Base-by-base conservation (phyloP, 2,113 vertebrate species). In the Cheirogaleus medius region DNA sequence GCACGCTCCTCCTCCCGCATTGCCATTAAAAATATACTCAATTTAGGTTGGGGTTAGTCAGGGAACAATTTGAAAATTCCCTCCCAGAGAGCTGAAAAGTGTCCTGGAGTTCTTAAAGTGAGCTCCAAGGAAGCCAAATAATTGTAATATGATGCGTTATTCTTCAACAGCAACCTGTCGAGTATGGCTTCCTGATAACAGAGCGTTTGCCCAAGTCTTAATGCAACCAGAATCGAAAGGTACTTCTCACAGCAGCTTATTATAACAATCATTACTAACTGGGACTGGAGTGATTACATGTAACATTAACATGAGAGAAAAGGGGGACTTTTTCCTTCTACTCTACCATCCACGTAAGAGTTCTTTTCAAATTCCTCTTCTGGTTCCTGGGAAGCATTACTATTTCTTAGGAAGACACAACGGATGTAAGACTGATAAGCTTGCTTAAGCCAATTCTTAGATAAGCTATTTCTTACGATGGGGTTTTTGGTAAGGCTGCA, bases 291-390 rank as follows among this genome's bases (percentile, higher is more conserved):
- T 27, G 1, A 68, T 87, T 93, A 78, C 25, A 47, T 34, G 78
- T 27, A 80, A 56, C 25, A 73, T 34, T 56, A 90, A 89, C 71
- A 73, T 68, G 66, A 44, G 23, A 93, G 32, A 74, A 92, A 76
- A 18, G 15, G 58, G 60, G 34, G 49, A 13, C 27, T 49, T 71
- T 77, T 29, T n/a, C 34, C 68, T 83, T 63, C 39, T 68, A n/a
- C 25, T 44, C 83, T 82, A 29, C 47, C 81, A 39, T 90, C 13
- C 20, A 2, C 77, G 14, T 42, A 49, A 42, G 44, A 92, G 27
- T 95, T 93, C 37, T 96, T 44, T 87, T 87, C 69, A 82, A 95
- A 88, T 56, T 71, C 42, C 63, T 85, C 37, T 66, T 90, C 81
- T 84, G 64, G 47, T 93, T 95, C 44, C 84, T 76, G 44, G 44